Evolutionary conservation across 1,140 invertebrate genomes (phyloP), one percentile per base, ranked within the genome.

Genomic region (Babylonia areolata): DNA sequence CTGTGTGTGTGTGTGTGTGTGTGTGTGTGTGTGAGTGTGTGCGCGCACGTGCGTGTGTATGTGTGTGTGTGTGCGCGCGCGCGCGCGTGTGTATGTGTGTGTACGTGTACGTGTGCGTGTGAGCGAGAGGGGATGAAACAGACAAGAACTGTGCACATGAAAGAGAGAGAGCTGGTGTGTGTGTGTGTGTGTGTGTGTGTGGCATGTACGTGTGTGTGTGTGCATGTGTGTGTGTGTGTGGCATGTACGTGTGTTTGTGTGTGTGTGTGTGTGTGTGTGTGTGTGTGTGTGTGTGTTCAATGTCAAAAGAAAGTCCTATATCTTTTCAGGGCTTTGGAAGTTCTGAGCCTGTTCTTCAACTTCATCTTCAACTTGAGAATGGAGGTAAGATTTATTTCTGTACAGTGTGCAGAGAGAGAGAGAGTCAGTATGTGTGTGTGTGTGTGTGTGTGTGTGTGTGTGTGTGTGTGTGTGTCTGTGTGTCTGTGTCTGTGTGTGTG

Each of bases 341-440:
- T 93, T 3, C 58, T 94, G 85, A 91, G 93, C 85, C 84, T 93
- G 39, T 91, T 94, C 39, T 92, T 93, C 88, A 94, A 93, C 85
- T 93, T 93, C 82, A 91, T 91, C 64, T 94, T 94, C 90, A 94
- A 94, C 87, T 88, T 91, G 51, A 89, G 93, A 86, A 88, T 94
- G 71, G 92, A 93, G 90, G 92, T 93, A 88, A 86, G 86, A 17
- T 40, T 79, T 79, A 37, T 35, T 28, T 42, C 31, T 78, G 15
- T 78, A 15, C 17, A 78, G 17, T 40, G 31, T n/a, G n/a, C n/a
- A n/a, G n/a, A n/a, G n/a, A n/a, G n/a, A n/a, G n/a, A n/a, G n/a
- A n/a, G n/a, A n/a, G n/a, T n/a, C n/a, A n/a, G n/a, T n/a, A n/a
- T n/a, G 23, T 15, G 17, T 28, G 31, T 5, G 5, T 40, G 40